Evolutionary conservation across 2,888 invertebrate genomes (phyloP), one percentile per base, ranked within the genome.

Genomic region (Tromatobia lineatoria): DNA sequence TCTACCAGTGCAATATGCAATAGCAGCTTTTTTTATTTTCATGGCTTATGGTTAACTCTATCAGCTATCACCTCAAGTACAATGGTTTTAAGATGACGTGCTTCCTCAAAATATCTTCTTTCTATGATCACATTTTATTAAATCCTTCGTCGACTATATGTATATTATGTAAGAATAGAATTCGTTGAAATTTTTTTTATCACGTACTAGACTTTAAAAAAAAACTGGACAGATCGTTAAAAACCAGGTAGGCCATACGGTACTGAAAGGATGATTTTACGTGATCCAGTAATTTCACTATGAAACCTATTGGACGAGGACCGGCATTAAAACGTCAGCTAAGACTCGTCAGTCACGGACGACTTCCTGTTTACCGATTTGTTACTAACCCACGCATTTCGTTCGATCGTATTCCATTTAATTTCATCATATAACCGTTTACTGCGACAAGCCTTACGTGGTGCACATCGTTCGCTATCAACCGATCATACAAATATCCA

Each of bases 321-420:
- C 59, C 25, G 15, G 3, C 38, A 38, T 38, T 20, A 18, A 61
- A n/a, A 38, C 18, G 10, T 61, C 29, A n/a, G 18, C n/a, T 1
- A 34, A n/a, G 18, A 45, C 23, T 61, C 59, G 59, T 61, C 13
- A 29, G 29, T 59, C 18, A 29, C 29, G 59, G 20, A 10, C 45
- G n/a, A 47, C 47, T 73, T 73, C 73, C 42, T 71, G 73, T 73
- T 73, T 73, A 61, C 73, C 59, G 29, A 25, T 25, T 47, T 59
- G 29, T 13, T 25, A 10, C 7, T n/a, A 59, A 25, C 73, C 73
- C 45, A 61, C 59, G 29, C 20, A 18, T 42, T 73, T 25, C 23
- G 25, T 11, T 18, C 6, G 10, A 50, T 45, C 20, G 1, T 20
- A 38, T 15, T 61, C 45, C 59, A 29, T 11, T 29, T 25, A 45